These are phyloP conservation scores for Echiichthys vipera DNA, from an alignment of 2,797 vertebrate genomes.

Conservation along the genomic window DNA sequence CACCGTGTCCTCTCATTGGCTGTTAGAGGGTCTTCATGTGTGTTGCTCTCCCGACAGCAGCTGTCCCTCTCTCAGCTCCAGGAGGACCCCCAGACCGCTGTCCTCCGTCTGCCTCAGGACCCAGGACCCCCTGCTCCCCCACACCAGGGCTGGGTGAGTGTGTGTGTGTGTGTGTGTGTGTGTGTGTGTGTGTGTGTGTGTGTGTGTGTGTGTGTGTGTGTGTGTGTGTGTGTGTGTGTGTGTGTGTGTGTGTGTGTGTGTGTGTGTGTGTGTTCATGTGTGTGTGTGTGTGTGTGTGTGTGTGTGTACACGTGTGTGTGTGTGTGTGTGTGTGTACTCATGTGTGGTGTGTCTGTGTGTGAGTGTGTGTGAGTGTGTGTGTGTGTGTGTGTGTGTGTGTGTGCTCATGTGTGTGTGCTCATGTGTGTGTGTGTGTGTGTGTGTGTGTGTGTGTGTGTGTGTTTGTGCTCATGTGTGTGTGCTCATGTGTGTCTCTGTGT, in stretches of 20 bases:
- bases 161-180: background rate
- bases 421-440: slow-evolving; percentile 1
- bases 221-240: slow-evolving; percentile 20
- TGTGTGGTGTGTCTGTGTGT: slow-evolving; percentile 23
- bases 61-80: slow-evolving; percentile 81
- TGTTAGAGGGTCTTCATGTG: too few species aligned
- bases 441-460: too few species aligned
- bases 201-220: too few species aligned
- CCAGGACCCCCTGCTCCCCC: slow-evolving; percentile 88
- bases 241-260: slow-evolving; percentile 10
- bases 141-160: slow-evolving; percentile 88
- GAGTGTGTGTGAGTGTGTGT: background rate
- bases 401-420: too few species aligned
- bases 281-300: slow-evolving; percentile 24
- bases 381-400: too few species aligned
- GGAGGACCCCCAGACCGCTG: slow-evolving; percentile 91
- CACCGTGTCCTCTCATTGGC: too few species aligned
- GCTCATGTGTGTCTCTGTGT: too few species aligned
- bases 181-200: too few species aligned
- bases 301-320: slow-evolving; percentile 3
- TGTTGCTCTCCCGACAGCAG: slow-evolving; percentile 73
- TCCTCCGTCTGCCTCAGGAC: slow-evolving; percentile 66
- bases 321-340: too few species aligned
- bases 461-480: too few species aligned
- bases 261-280: too few species aligned